phyloP scores from a whole-genome alignment of 2,797 vertebrate genomes.

The Champsocephalus esox region DNA sequence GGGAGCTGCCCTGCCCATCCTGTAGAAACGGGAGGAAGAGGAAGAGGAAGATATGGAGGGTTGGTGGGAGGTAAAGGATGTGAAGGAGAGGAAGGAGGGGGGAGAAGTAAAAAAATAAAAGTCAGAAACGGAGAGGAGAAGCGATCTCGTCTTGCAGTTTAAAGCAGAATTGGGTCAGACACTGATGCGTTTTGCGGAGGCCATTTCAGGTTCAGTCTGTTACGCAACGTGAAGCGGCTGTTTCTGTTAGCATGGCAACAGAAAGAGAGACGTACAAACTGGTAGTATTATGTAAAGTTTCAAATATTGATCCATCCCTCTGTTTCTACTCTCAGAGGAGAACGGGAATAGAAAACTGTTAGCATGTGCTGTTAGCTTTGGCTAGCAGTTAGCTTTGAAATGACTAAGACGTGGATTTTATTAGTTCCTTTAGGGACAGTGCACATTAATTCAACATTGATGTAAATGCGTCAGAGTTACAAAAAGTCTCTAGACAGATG shows the following conservation, averaged over 20 bases:
- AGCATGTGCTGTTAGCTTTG: not conserved
- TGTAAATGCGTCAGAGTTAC: too few species aligned
- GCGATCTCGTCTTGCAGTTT: conserved; percentile 22
- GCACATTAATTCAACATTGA: too few species aligned
- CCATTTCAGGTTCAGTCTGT: conserved; percentile 56
- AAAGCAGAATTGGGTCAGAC: conserved; percentile 58
- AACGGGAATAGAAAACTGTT: not conserved
- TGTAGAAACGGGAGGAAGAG: conserved; percentile 65
- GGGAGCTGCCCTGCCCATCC: conserved; percentile 80
- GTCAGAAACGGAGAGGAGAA: conserved; percentile 36
- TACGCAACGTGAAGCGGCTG: conserved; percentile 42
- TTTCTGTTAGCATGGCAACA: conserved; percentile 53
- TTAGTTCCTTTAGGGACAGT: too few species aligned
- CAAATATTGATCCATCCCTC: conserved; percentile 35
- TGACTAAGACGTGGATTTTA: too few species aligned
- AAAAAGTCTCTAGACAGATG: too few species aligned
- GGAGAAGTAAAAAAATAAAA: conserved; percentile 23
- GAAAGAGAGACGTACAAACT: not conserved
- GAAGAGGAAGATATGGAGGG: conserved; percentile 52
- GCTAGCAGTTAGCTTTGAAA: conserved; percentile 5
- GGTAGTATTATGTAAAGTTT: conserved; percentile 54
- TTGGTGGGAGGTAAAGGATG: conserved; percentile 47
- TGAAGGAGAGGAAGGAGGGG: conserved; percentile 17
- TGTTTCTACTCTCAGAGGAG: conserved; percentile 35
- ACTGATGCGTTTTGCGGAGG: conserved; percentile 18